These are phyloP conservation scores for Anastatus disparis DNA, from an alignment of 1,140 invertebrate genomes.

Conservation along the genomic window DNA sequence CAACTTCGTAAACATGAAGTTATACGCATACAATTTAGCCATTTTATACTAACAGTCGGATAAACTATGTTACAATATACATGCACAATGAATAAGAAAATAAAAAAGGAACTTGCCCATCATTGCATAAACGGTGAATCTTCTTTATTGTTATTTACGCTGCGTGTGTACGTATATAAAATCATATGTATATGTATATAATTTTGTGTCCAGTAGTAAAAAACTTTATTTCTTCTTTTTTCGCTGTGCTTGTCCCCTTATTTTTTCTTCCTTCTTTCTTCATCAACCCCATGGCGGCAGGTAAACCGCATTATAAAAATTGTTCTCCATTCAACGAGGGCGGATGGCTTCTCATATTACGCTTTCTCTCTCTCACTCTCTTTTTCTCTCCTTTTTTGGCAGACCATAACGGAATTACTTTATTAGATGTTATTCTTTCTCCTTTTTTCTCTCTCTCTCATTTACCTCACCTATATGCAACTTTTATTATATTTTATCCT, in stretches of 20 bases:
- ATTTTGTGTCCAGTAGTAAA: too few relatives aligned
- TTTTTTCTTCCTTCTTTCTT: constrained; percentile 17
- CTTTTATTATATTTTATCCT: too few relatives aligned
- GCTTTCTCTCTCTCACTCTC: constrained; percentile 30
- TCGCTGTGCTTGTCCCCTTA: background rate
- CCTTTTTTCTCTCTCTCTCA: constrained; percentile 41
- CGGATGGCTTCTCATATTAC: constrained; percentile 65
- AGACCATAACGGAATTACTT: constrained; percentile 65
- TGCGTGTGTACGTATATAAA: background rate
- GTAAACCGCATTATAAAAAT: constrained; percentile 43
- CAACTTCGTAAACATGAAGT: constrained; percentile 26
- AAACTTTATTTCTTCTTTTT: constrained; percentile 12
- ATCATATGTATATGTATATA: too few relatives aligned
- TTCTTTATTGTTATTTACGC: constrained; percentile 39
- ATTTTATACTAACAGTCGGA: too few relatives aligned
- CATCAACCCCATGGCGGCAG: constrained; percentile 15
- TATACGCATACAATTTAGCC: constrained; percentile 25
- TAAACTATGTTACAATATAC: too few relatives aligned
- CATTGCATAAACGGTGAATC: too few relatives aligned
- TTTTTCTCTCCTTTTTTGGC: constrained; percentile 20
- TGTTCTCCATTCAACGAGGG: constrained; percentile 45
- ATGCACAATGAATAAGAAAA: too few relatives aligned
- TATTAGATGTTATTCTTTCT: constrained; percentile 55
- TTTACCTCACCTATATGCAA: constrained; percentile 25
- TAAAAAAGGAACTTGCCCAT: too few relatives aligned